These are phyloP conservation scores for Halisarca cf. caerulea DNA, from an alignment of 37 sponge, comb jelly and placozoan genomes.

Conservation along the genomic window DNA sequence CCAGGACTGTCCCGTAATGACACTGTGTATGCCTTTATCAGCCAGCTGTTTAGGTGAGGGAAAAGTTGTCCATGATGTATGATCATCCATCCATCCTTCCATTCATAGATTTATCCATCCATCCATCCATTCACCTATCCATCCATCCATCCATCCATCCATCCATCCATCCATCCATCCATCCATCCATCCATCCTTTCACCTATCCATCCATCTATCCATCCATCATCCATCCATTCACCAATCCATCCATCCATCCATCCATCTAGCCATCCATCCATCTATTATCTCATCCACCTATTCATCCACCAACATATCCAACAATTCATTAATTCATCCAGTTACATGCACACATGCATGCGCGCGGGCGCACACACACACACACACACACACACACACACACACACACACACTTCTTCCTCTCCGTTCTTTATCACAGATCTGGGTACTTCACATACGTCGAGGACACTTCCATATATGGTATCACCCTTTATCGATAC, in stretches of 20 bases:
- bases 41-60: slow-evolving; percentile 63
- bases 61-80: neutral
- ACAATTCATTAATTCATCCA: too few species aligned
- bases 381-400: neutral
- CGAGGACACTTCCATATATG: slow-evolving; percentile 44
- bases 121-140: too few species aligned
- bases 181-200: too few species aligned
- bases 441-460: slow-evolving; percentile 75
- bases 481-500: slow-evolving; percentile 53
- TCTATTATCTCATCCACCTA: too few species aligned
- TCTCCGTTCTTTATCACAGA: neutral
- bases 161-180: too few species aligned
- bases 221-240: too few species aligned
- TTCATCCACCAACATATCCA: too few species aligned
- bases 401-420: neutral
- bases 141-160: too few species aligned
- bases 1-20: slow-evolving; percentile 54
- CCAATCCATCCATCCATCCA: too few species aligned
- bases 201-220: too few species aligned
- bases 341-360: neutral
- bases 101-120: too few species aligned
- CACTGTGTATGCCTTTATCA: slow-evolving; percentile 58
- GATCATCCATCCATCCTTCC: neutral
- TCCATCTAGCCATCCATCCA: too few species aligned
- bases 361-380: neutral